These are phyloP conservation scores for Falco cherrug DNA, from an alignment of 2,797 vertebrate genomes.

Conservation along the genomic window DNA sequence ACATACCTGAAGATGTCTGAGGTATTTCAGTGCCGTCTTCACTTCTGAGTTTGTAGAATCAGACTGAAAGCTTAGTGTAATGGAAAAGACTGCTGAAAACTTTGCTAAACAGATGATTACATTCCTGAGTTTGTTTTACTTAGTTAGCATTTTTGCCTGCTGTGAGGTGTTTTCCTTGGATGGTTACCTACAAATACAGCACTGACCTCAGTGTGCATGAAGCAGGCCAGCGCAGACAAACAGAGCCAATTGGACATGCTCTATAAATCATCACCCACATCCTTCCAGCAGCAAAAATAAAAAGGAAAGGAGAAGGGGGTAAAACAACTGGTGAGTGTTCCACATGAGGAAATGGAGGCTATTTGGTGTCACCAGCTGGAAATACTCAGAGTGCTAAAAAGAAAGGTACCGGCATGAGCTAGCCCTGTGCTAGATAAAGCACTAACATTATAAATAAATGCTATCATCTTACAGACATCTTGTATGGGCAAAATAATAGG, in stretches of 20 bases:
- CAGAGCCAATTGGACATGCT: slow-evolving; percentile 77
- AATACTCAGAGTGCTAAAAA: slow-evolving; percentile 79
- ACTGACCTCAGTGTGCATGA: slow-evolving; percentile 69
- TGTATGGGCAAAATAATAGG: not conserved
- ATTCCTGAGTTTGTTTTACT: slow-evolving; percentile 76
- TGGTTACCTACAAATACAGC: slow-evolving; percentile 72
- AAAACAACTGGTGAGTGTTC: slow-evolving; percentile 71
- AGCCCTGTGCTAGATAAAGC: slow-evolving; percentile 45
- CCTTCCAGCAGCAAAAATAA: slow-evolving; percentile 77
- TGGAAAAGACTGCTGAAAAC: slow-evolving; percentile 47
- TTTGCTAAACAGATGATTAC: slow-evolving; percentile 70
- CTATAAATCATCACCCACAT: slow-evolving; percentile 84
- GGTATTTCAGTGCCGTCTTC: not conserved
- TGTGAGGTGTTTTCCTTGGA: slow-evolving; percentile 80
- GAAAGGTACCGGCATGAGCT: slow-evolving; percentile 75
- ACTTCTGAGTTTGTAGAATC: not conserved
- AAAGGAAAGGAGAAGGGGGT: slow-evolving; percentile 30
- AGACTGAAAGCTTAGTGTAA: not conserved
- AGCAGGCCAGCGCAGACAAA: slow-evolving; percentile 73
- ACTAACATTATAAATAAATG: slow-evolving; percentile 14
- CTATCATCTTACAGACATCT: not conserved
- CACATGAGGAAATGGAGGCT: slow-evolving; percentile 73
- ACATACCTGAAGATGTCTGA: not conserved
- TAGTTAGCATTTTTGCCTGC: slow-evolving; percentile 70
- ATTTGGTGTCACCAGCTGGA: slow-evolving; percentile 85